Evolutionary conservation across 1,140 invertebrate species (phyloP).

Genomic region (Aphelinus certus): DNA sequence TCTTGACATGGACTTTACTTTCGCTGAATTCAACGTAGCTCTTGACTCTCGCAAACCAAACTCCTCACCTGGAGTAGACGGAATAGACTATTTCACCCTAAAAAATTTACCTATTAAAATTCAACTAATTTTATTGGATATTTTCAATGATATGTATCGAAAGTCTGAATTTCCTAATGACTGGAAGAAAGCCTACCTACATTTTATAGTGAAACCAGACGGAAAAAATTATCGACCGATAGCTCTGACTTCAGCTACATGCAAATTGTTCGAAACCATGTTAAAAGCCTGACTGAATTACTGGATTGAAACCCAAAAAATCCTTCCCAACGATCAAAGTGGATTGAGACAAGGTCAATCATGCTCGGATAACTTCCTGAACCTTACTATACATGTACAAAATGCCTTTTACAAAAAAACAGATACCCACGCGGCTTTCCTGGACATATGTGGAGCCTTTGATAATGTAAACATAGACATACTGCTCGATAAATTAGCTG

Average conservation of each 20-base stretch:
- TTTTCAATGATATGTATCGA: constrained; percentile 34
- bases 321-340: neutral
- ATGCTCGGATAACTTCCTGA: neutral
- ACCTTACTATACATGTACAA: neutral
- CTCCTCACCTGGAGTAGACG: constrained; percentile 3
- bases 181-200: constrained; percentile 29
- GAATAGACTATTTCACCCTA: neutral
- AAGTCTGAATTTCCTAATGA: constrained; percentile 17
- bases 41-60: neutral
- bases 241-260: constrained; percentile 33
- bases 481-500: neutral
- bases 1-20: neutral
- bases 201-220: constrained; percentile 32
- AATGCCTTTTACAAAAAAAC: neutral
- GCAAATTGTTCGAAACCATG: constrained; percentile 28
- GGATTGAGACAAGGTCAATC: constrained; percentile 12
- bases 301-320: constrained; percentile 4
- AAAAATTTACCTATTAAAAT: constrained; percentile 15
- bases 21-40: neutral
- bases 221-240: constrained; percentile 34
- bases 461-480: constrained; percentile 2
- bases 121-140: constrained; percentile 20
- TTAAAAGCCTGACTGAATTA: constrained; percentile 5
- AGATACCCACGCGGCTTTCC: neutral
- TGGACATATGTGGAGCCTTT: constrained; percentile 2